These are phyloP conservation scores for Bufo bufo DNA, from an alignment of 2,113 vertebrate genomes.

Conservation along the genomic window DNA sequence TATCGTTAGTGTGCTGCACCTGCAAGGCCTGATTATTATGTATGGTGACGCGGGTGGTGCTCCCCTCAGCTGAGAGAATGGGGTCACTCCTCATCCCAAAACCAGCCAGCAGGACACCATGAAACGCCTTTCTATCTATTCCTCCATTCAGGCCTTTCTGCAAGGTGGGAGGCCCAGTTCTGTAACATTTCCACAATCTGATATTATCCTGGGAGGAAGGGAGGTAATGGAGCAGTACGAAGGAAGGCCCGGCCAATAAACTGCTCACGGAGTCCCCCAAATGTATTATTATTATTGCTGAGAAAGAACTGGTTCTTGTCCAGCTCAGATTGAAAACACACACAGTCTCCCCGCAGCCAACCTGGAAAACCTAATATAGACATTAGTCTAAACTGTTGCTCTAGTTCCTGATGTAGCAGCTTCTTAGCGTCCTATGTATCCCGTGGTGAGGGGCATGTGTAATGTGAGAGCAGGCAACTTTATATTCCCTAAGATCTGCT, in stretches of 20 bases:
- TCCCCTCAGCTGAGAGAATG: constrained; percentile 33
- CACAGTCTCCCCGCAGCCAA: constrained; percentile 26
- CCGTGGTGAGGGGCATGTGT: neutral
- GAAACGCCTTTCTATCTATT: neutral
- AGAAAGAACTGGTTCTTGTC: constrained; percentile 50
- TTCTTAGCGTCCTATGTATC: neutral
- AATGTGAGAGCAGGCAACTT: neutral
- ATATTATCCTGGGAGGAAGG: constrained; percentile 57
- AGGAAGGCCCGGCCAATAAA: constrained; percentile 50
- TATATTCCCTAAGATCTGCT: neutral
- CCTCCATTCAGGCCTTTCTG: constrained; percentile 15
- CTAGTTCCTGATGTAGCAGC: constrained; percentile 1
- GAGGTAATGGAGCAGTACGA: constrained; percentile 52
- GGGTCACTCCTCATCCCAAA: constrained; percentile 11
- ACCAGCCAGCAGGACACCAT: neutral
- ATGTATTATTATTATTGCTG: constrained; percentile 43
- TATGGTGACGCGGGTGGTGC: neutral
- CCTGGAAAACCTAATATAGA: constrained; percentile 42
- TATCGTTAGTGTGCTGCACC: constrained; percentile 23
- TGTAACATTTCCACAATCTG: constrained; percentile 53
- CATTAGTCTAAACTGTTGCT: constrained; percentile 29
- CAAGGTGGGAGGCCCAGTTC: constrained; percentile 51
- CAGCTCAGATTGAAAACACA: constrained; percentile 54
- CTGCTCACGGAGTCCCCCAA: constrained; percentile 44
- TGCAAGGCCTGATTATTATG: constrained; percentile 24